Percentiles rank a stretch among this genome's conserved stretches.
Evolutionary conservation across 2,113 vertebrate genomes (phyloP).

Genomic region (Dicrurus megarhynchus): DNA sequence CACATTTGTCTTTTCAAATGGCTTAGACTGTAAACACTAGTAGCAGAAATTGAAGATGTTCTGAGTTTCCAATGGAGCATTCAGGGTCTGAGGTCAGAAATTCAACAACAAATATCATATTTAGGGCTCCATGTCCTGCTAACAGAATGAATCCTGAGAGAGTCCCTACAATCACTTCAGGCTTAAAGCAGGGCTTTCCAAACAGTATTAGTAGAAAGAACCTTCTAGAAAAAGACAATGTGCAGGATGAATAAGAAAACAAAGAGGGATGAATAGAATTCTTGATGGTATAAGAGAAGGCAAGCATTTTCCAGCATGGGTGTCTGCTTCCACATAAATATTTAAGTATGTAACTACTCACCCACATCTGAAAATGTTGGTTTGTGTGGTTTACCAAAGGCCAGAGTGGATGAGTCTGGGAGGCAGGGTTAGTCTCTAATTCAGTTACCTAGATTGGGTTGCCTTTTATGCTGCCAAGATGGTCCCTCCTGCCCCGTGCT

Average conservation of each 20-base stretch:
- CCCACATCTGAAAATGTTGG: background rate
- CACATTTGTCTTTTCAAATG: background rate
- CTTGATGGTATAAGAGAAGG: background rate
- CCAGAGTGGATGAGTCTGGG: background rate
- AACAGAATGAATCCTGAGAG: background rate
- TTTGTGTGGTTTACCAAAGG: background rate
- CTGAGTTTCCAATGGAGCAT: background rate
- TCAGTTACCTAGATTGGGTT: background rate
- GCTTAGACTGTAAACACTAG: background rate
- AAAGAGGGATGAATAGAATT: background rate
- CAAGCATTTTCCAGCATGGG: background rate
- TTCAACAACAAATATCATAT: background rate
- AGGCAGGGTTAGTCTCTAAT: background rate
- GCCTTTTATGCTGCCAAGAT: background rate
- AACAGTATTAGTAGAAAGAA: background rate
- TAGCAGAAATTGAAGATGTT: background rate
- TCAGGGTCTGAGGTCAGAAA: background rate
- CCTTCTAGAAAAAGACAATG: background rate
- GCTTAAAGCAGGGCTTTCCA: background rate
- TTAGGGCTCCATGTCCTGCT: background rate
- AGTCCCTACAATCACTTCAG: background rate
- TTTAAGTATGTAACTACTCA: background rate
- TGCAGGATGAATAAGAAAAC: background rate
- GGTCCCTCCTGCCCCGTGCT: background rate
- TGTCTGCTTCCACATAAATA: background rate